phyloP scores from a whole-genome alignment of 1,140 invertebrate species.

The Sinonovacula constricta region DNA sequence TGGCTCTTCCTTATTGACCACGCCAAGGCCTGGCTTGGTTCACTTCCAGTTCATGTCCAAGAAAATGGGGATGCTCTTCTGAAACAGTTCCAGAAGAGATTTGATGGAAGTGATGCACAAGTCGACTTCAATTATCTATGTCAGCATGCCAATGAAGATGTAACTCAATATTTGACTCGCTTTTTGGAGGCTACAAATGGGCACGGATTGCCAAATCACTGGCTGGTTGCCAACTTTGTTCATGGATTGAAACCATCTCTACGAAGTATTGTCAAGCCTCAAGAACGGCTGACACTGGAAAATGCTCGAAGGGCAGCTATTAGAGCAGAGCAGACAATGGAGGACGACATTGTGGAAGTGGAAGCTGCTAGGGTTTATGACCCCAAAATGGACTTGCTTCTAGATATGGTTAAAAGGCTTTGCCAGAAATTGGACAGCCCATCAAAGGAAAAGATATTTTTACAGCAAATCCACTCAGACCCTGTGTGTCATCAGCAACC shows the following conservation, averaged over 20 bases:
- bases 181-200: background rate
- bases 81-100: background rate
- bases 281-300: background rate
- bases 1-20: too few relatives aligned
- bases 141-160: background rate
- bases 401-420: too few relatives aligned
- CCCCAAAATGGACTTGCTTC: too few relatives aligned
- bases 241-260: background rate
- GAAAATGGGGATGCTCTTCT: too few relatives aligned
- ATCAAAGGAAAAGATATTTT: too few relatives aligned
- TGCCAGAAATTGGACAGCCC: too few relatives aligned
- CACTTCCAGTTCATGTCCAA: too few relatives aligned
- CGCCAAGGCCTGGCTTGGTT: too few relatives aligned
- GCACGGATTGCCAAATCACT: background rate
- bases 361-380: too few relatives aligned
- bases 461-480: too few relatives aligned
- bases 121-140: background rate
- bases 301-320: constrained; percentile 4
- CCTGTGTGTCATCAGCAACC: too few relatives aligned
- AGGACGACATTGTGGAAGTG: too few relatives aligned
- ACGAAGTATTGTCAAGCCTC: constrained; percentile 3
- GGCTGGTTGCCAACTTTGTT: background rate
- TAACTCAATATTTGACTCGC: background rate
- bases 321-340: background rate
- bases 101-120: constrained; percentile 20